A percentile compares a stretch with the other conserved stretches of the same genome.
Evolutionary conservation across 2,888 invertebrate genomes (phyloP).

Genomic region (Caenorhabditis plicata): DNA sequence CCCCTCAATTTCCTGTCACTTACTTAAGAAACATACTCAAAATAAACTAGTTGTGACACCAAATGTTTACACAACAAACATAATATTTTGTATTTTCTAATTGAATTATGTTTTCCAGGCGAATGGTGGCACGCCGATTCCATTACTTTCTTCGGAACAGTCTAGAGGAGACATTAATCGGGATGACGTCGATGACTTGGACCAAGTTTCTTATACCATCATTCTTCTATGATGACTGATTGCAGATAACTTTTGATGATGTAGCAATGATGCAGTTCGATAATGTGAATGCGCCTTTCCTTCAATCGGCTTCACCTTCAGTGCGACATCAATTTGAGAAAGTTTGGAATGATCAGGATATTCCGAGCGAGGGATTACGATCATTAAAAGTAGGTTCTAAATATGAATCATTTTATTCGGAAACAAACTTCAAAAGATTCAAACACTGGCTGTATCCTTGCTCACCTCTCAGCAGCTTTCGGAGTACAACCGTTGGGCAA

Average conservation of each 20-base stretch:
- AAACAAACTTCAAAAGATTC: constrained; percentile 42
- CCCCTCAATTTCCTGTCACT: neutral
- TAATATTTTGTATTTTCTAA: too few species aligned
- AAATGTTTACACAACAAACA: too few species aligned
- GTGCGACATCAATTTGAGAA: constrained; percentile 52
- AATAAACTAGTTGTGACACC: too few species aligned
- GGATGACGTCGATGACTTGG: too few species aligned
- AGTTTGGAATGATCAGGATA: constrained; percentile 57
- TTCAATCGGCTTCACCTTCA: constrained; percentile 41
- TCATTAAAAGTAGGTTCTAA: constrained; percentile 44
- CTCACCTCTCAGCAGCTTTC: constrained; percentile 49
- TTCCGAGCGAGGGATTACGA: constrained; percentile 55
- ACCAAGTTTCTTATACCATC: too few species aligned
- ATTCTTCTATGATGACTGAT: neutral
- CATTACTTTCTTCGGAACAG: constrained; percentile 13
- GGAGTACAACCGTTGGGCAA: constrained; percentile 59
- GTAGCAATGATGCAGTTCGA: constrained; percentile 50
- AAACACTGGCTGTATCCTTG: constrained; percentile 61
- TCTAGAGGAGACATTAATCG: too few species aligned
- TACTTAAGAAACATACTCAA: too few species aligned
- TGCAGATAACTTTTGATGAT: constrained; percentile 43
- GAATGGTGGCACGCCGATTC: constrained; percentile 26
- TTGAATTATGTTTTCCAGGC: too few species aligned
- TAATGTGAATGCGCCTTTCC: constrained; percentile 48
- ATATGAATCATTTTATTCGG: neutral